phyloP scores from a whole-genome alignment of 1,140 invertebrate species.

The Eulimnadia texana region DNA sequence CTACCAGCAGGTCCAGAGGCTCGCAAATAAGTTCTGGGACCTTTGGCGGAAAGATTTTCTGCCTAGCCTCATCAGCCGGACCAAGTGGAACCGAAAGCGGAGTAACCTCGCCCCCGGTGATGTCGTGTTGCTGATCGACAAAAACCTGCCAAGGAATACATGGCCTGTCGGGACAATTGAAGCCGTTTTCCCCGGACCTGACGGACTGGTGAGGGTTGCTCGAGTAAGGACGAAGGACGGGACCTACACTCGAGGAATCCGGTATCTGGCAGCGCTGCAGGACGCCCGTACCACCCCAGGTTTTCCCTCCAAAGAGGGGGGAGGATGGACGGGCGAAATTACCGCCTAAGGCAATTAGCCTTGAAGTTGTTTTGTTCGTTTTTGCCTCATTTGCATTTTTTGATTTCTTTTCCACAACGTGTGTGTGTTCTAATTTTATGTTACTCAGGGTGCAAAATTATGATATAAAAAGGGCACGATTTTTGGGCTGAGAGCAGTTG shows the following conservation, averaged over 20 bases:
- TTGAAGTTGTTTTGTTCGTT: neutral
- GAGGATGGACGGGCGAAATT: neutral
- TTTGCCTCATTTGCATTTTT: too few relatives aligned
- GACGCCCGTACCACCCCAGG: neutral
- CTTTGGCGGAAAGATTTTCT: neutral
- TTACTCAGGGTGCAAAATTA: too few relatives aligned
- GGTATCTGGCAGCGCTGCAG: neutral
- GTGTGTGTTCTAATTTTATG: too few relatives aligned
- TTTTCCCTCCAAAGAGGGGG: neutral
- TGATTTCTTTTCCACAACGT: too few relatives aligned
- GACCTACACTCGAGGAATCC: neutral
- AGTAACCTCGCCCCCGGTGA: neutral
- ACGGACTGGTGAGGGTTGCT: neutral
- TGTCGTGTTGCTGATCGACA: neutral
- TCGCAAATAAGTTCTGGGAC: neutral
- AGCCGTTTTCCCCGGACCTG: neutral
- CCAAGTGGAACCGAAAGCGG: neutral
- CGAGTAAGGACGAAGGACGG: neutral
- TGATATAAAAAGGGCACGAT: too few relatives aligned
- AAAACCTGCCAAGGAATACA: neutral
- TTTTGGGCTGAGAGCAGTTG: too few relatives aligned
- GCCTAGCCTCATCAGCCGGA: neutral
- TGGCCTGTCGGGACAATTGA: neutral
- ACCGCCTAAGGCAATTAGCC: too few relatives aligned
- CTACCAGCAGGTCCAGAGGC: neutral